Conservation (phyloP, 2,888 invertebrate species). For the Ganaspis brasiliensis region DNA sequence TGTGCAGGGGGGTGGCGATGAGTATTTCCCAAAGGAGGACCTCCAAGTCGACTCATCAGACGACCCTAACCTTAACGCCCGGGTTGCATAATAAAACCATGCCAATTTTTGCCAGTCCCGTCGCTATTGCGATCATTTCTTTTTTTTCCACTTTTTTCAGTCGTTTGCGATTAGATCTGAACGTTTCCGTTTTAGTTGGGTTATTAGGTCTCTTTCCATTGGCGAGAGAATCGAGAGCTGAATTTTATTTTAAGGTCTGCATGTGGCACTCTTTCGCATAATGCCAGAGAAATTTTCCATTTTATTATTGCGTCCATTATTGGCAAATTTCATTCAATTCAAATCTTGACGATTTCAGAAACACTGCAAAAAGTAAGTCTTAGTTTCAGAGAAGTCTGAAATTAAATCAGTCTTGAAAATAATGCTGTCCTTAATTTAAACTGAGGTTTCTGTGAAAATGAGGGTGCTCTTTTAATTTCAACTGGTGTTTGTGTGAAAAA, state of each 20-base stretch:
- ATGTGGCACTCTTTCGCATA: not conserved
- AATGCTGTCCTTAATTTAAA: no score
- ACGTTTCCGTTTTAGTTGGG: slow-evolving; percentile 29
- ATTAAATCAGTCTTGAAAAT: no score
- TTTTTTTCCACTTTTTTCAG: slow-evolving; percentile 20
- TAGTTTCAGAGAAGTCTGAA: no score
- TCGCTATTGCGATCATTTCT: not conserved
- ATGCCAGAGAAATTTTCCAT: not conserved
- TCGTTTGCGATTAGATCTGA: slow-evolving; percentile 17
- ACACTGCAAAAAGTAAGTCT: no score
- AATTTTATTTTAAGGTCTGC: slow-evolving; percentile 3
- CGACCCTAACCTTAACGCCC: slow-evolving; percentile 68
- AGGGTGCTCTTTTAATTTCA: no score
- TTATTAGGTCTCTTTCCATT: slow-evolving; percentile 17
- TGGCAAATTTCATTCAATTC: not conserved
- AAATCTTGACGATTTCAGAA: not conserved
- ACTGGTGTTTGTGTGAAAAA: no score
- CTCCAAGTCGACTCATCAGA: slow-evolving; percentile 74
- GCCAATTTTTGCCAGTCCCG: slow-evolving; percentile 71
- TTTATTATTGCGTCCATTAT: not conserved
- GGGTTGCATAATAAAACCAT: slow-evolving; percentile 76
- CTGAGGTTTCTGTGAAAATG: no score
- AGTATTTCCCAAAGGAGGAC: slow-evolving; percentile 77
- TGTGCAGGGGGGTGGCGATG: slow-evolving; percentile 65
- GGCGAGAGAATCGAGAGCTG: not conserved